Conservation (phyloP, 2,888 invertebrate species). For the Cremastinae sp. region DNA sequence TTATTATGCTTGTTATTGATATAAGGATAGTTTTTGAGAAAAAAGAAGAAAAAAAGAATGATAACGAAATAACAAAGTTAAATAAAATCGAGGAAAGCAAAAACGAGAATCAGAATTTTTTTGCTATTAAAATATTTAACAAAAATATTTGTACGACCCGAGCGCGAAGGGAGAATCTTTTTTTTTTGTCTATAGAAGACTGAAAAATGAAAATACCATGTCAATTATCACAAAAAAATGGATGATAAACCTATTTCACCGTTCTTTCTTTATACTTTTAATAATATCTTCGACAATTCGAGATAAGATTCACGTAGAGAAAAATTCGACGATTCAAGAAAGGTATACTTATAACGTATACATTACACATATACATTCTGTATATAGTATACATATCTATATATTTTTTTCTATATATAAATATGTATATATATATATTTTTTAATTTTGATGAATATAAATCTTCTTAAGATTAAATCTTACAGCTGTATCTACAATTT, state of each 20-base stretch:
- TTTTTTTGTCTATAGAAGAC: constrained; percentile 11
- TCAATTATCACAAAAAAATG: constrained; percentile 28
- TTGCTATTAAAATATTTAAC: constrained; percentile 51
- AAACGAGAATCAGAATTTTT: constrained; percentile 31
- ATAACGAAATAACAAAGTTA: constrained; percentile 17
- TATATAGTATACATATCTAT: constrained; percentile 54
- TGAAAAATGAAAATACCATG: constrained; percentile 19
- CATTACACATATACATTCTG: constrained; percentile 45
- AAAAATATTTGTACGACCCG: constrained; percentile 29
- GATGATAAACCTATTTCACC: constrained; percentile 12
- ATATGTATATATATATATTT: constrained; percentile 52
- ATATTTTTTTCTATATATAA: constrained; percentile 33
- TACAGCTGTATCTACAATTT: constrained; percentile 75
- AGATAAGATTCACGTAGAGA: constrained; percentile 26
- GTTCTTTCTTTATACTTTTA: constrained; percentile 43
- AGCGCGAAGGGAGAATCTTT: constrained; percentile 15
- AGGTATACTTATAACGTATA: constrained; percentile 36
- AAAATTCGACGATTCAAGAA: constrained; percentile 43
- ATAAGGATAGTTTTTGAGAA: constrained; percentile 19
- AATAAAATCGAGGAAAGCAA: constrained; percentile 12
- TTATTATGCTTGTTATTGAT: constrained; percentile 38
- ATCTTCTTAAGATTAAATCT: constrained; percentile 64
- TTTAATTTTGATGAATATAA: constrained; percentile 57
- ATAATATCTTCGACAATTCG: constrained; percentile 52
- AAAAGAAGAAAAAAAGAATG: constrained; percentile 24